Evolutionary conservation across 2,113 vertebrate genomes (phyloP).

Genomic region (Phycodurus eques): DNA sequence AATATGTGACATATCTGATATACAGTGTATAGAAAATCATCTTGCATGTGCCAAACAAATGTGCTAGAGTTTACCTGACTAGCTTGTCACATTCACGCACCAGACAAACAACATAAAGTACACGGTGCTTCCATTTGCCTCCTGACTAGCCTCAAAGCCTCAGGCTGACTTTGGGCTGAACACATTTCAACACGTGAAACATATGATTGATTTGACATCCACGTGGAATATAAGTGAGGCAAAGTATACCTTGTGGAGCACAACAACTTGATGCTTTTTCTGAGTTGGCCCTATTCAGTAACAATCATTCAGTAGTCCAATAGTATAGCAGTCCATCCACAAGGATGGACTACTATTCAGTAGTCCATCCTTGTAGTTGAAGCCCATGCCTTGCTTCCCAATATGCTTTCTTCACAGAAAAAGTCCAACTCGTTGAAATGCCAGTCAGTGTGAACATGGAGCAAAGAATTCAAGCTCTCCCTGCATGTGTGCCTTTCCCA

Average conservation of each 20-base stretch:
- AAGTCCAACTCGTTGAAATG: constrained; percentile 15
- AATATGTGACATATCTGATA: background rate
- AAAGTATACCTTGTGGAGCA: background rate
- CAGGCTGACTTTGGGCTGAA: constrained; percentile 9
- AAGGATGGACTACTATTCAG: no score
- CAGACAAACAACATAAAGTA: background rate
- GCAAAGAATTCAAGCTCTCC: constrained; percentile 23
- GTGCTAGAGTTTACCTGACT: constrained; percentile 16
- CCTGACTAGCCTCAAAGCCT: background rate
- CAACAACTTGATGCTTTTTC: background rate
- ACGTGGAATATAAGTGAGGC: constrained; percentile 18
- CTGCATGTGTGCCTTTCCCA: constrained; percentile 56
- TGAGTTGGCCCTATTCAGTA: background rate
- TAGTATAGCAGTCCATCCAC: no score
- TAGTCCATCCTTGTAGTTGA: constrained; percentile 22
- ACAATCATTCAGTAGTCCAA: no score
- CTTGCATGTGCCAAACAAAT: constrained; percentile 66
- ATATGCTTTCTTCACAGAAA: constrained; percentile 10
- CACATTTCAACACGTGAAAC: constrained; percentile 12
- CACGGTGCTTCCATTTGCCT: background rate
- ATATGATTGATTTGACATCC: constrained; percentile 22
- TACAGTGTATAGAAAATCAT: constrained; percentile 14
- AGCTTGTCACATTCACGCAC: background rate
- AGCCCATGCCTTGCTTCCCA: no score
- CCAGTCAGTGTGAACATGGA: background rate